Conservation (phyloP, 2,888 invertebrate species). For the Oscheius sp. region DNA sequence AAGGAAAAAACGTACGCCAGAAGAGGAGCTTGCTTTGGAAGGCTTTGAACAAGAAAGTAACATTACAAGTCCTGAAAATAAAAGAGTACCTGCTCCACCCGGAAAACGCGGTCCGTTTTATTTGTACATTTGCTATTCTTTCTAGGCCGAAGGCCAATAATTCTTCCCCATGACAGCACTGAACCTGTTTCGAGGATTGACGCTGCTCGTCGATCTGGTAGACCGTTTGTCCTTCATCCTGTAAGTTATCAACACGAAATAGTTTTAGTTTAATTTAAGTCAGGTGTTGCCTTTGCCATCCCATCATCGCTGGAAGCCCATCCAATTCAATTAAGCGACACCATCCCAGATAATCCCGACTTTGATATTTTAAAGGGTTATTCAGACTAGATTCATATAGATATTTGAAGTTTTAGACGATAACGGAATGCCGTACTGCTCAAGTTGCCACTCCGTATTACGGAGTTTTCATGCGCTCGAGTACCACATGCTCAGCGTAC, state of each 20-base stretch:
- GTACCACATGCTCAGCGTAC: slow-evolving; percentile 42
- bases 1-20: slow-evolving; percentile 22
- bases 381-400: too few relatives aligned
- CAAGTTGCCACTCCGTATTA: slow-evolving; percentile 38
- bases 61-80: not conserved
- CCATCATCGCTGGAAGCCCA: slow-evolving; percentile 48
- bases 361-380: slow-evolving; percentile 48
- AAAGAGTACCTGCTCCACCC: slow-evolving; percentile 20
- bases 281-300: slow-evolving; percentile 44
- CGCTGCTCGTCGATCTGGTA: slow-evolving; percentile 26
- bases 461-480: slow-evolving; percentile 48
- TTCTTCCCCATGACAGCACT: not conserved
- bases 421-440: slow-evolving; percentile 40
- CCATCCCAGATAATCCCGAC: slow-evolving; percentile 34
- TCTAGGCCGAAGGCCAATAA: slow-evolving; percentile 24
- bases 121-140: not conserved
- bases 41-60: slow-evolving; percentile 8
- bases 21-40: slow-evolving; percentile 16
- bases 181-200: slow-evolving; percentile 27
- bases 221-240: slow-evolving; percentile 29
- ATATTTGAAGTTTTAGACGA: slow-evolving; percentile 25
- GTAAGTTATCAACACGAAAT: slow-evolving; percentile 33
- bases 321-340: slow-evolving; percentile 39
- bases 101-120: slow-evolving; percentile 16
- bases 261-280: slow-evolving; percentile 34